Conservation (phyloP, 2,797 vertebrate genomes). For the Acanthurus leucopareius region DNA sequence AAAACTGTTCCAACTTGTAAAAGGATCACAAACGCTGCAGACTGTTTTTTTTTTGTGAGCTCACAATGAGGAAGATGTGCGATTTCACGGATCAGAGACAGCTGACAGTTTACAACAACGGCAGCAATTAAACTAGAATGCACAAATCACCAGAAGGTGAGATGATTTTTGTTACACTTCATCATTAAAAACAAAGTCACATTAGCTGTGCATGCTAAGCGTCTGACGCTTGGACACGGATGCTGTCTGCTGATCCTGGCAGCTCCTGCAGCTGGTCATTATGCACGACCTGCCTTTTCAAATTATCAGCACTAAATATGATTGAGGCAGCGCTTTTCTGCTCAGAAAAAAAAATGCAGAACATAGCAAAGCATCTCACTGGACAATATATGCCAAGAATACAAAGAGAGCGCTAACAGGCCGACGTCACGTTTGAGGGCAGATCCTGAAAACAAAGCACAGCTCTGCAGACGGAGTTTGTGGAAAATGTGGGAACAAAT, state of each 20-base stretch:
- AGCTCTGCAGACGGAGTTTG: not conserved
- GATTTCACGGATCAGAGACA: conserved; percentile 51
- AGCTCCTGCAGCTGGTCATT: conserved; percentile 32
- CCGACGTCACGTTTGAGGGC: not conserved
- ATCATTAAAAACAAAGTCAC: conserved; percentile 24
- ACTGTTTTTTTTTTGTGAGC: conserved; percentile 26
- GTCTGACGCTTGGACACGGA: conserved; percentile 44
- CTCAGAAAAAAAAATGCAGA: not conserved
- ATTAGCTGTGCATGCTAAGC: conserved; percentile 17
- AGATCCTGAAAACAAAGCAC: not conserved
- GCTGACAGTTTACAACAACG: conserved; percentile 52
- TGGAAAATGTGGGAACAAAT: too few species aligned
- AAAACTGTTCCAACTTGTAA: conserved; percentile 38
- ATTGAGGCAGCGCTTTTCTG: not conserved
- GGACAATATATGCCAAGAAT: not conserved
- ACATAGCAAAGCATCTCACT: not conserved
- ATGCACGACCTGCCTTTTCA: conserved; percentile 2
- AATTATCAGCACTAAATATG: conserved; percentile 23
- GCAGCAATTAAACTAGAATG: conserved; percentile 6
- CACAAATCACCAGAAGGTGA: conserved; percentile 3
- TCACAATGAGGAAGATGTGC: conserved; percentile 1
- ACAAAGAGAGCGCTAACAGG: not conserved
- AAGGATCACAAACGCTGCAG: conserved; percentile 7
- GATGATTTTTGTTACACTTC: not conserved
- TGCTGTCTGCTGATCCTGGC: conserved; percentile 8